phyloP scores from a whole-genome alignment of 1,140 invertebrate genomes.

The Diachasma alloeum region DNA sequence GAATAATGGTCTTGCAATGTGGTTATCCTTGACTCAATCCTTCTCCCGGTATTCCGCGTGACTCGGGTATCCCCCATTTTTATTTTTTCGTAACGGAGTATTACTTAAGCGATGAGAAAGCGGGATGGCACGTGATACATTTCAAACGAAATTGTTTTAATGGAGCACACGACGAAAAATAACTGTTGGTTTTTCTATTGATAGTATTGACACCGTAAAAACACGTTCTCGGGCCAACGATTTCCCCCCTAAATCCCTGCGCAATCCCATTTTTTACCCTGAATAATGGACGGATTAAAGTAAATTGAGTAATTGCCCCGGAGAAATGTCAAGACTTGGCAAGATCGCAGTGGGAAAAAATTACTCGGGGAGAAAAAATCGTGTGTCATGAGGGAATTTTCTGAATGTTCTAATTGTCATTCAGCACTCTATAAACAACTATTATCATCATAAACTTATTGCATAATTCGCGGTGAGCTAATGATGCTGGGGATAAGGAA shows the following conservation, averaged over 20 bases:
- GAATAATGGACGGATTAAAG: too few species aligned
- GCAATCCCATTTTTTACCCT: too few species aligned
- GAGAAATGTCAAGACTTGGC: too few species aligned
- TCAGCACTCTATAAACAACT: not conserved
- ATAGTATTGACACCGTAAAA: not conserved
- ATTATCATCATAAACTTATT: not conserved
- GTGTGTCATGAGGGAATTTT: not conserved
- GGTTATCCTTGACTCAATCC: slow-evolving; percentile 58
- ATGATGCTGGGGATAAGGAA: not conserved
- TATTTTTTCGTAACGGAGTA: slow-evolving; percentile 31
- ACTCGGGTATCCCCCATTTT: slow-evolving; percentile 28
- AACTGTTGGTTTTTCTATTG: not conserved
- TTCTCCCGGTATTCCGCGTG: slow-evolving; percentile 31
- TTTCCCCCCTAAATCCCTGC: too few species aligned
- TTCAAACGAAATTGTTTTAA: not conserved
- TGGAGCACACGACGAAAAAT: not conserved
- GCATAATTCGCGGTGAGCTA: not conserved
- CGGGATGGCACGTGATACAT: not conserved
- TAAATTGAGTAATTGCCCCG: too few species aligned
- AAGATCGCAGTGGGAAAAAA: too few species aligned
- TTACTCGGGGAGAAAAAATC: too few species aligned
- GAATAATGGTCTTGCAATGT: slow-evolving; percentile 47
- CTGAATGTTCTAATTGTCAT: not conserved
- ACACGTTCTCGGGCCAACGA: too few species aligned
- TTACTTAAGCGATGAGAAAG: slow-evolving; percentile 10